Base-by-base conservation (phyloP, 2,113 vertebrate species). In the Psophia crepitans region DNA sequence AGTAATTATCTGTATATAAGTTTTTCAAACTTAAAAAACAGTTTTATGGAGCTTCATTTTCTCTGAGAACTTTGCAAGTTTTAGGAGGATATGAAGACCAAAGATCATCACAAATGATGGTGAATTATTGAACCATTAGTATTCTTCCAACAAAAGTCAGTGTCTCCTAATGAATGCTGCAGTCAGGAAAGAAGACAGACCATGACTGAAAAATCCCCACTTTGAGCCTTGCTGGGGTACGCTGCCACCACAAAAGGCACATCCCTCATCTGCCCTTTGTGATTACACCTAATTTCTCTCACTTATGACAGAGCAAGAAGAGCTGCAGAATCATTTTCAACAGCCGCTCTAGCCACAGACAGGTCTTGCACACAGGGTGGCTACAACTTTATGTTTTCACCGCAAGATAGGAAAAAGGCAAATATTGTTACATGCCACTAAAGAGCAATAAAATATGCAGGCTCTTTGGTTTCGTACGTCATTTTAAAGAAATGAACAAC, bases 381-480 rank as follows among this genome's bases (percentile, higher is more conserved):
- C 63, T 64, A 56, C n/a, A 76, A 20, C 41, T 32, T 46, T 3
- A 4, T 15, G 28, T 35, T 49, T 75, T 20, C 56, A 84, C 60
- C 4, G 22, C 51, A 74, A 74, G 46, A 23, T 0, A 57, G 28
- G 5, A 35, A 79, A 88, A 84, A 57, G 32, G 28, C 51, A 69
- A 80, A 43, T 18, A 61, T 27, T 12, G 18, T 32, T n/a, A 30
- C 10, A 8, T 5, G 7, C 35, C 4, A 30, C 44, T 13, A 41
- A 76, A 35, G 14, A 90, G 75, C 44, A 84, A 35, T 2, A 35
- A 65, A 74, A 79, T 1, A 12, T 0, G 0, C 4, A 51, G 6
- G 16, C 10, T 32, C 27, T 83, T 84, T 16, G 49, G 32, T 33
- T 84, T 14, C 33, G 20, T 10, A 43, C 5, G 0, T 33, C 0